Evolutionary conservation across 2,113 vertebrate genomes (phyloP), one percentile per base, ranked within the genome.

Genomic region (Petrocephalus microphthalmus): DNA sequence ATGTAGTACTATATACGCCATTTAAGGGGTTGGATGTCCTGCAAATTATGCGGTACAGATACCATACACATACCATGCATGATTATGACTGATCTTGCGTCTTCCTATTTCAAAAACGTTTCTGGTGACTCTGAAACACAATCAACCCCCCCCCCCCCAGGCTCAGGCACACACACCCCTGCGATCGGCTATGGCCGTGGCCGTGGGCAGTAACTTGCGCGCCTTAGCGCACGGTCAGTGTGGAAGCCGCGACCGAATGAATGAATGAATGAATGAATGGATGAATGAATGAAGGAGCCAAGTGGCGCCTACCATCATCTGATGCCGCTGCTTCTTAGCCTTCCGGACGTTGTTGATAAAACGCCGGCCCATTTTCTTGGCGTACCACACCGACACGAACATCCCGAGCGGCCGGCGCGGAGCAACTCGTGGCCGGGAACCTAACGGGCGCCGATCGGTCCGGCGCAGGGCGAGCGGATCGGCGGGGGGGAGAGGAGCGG

Each of bases 341-440:
- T 90, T 92, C 29, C 95, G 89, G 52, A 94, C 96, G 91, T 96
- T 94, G 91, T 93, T 96, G 91, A 96, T 95, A 91, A 96, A 96
- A 37, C 95, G 92, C 60, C 93, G 88, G 86, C 94, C 93, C 95
- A 95, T 95, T 91, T 95, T 96, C 93, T 96, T 95, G n/a, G 94
- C 95, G 89, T 96, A 96, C 96, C 95, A 96, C 89, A 96, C 96
- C 0, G 96, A 95, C 85, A 93, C 94, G 90, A 96, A 95, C 95
- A 96, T 95, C 93, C 90, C 93, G 89, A 15, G 89, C 89, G 89
- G 86, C 89, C 83, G 89, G 86, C 81, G 56, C 89, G 2, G 67
- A 78, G 47, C 37, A 85, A 91, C 88, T 25, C 84, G 1, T 19
- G 25, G 47, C 49, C 64, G 57, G 71, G 84, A 86, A 84, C 87